These are phyloP conservation scores for Amphipyra tragopoginis DNA, from an alignment of 2,888 invertebrate genomes.

Conservation along the genomic window DNA sequence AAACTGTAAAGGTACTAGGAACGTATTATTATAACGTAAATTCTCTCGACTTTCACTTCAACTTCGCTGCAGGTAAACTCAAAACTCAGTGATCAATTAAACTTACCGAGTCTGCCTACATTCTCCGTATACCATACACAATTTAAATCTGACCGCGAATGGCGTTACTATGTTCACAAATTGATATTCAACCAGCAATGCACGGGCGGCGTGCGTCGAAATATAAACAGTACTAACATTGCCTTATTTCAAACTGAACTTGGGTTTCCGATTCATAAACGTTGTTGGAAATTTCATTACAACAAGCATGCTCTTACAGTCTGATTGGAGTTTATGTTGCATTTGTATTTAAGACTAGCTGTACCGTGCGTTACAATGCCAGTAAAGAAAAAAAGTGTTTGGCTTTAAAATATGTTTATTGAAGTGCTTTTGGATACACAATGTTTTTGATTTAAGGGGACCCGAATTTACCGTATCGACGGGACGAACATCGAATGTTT, in stretches of 20 bases:
- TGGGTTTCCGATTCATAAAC: slow-evolving; percentile 64
- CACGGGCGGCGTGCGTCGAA: slow-evolving; percentile 69
- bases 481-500: too few relatives aligned
- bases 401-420: too few relatives aligned
- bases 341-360: too few relatives aligned
- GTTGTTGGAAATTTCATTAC: slow-evolving; percentile 42
- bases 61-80: too few relatives aligned
- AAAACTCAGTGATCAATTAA: slow-evolving; percentile 15
- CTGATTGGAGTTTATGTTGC: slow-evolving; percentile 3
- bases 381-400: too few relatives aligned
- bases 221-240: slow-evolving; percentile 69
- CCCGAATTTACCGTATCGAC: too few relatives aligned
- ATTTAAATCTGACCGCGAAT: slow-evolving; percentile 49
- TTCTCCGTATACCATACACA: slow-evolving; percentile 14
- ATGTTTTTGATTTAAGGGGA: too few relatives aligned
- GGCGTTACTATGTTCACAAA: slow-evolving; percentile 65
- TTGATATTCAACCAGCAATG: slow-evolving; percentile 77
- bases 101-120: slow-evolving; percentile 4
- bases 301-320: slow-evolving; percentile 20
- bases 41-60: too few relatives aligned
- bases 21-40: too few relatives aligned
- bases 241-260: slow-evolving; percentile 67
- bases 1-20: too few relatives aligned
- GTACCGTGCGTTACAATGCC: too few relatives aligned
- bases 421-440: too few relatives aligned